Percentiles rank a stretch among this genome's conserved stretches.
Evolutionary conservation across 2,888 invertebrate species (phyloP).

Genomic region (Clunio marinus): DNA sequence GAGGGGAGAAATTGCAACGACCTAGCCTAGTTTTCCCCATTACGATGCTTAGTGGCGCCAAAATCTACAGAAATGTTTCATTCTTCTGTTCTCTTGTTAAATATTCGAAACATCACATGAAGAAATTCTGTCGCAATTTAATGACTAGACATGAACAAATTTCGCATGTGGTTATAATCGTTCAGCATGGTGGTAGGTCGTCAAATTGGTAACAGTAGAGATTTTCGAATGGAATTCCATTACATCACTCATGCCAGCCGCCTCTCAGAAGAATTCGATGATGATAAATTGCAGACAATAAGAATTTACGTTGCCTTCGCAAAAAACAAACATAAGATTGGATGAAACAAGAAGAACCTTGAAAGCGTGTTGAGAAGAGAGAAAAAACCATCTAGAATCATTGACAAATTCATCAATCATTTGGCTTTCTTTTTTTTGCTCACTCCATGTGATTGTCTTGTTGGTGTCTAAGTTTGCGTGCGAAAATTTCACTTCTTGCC

Average conservation of each 20-base stretch:
- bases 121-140: background rate
- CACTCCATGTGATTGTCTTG: background rate
- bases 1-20: background rate
- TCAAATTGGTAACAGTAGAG: background rate
- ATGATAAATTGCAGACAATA: constrained; percentile 31
- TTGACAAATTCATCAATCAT: constrained; percentile 38
- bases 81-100: background rate
- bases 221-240: background rate
- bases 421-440: background rate
- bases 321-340: background rate
- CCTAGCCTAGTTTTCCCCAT: background rate
- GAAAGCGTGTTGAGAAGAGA: background rate
- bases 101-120: background rate
- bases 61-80: background rate
- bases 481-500: background rate
- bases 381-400: constrained; percentile 8
- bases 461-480: constrained; percentile 10
- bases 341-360: background rate
- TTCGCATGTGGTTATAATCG: background rate
- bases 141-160: constrained; percentile 3
- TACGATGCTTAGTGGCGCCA: background rate
- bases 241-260: background rate
- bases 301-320: background rate
- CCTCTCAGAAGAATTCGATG: constrained; percentile 1
- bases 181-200: background rate